Base-by-base conservation (phyloP, 2,113 vertebrate genomes). In the Peromyscus leucopus region DNA sequence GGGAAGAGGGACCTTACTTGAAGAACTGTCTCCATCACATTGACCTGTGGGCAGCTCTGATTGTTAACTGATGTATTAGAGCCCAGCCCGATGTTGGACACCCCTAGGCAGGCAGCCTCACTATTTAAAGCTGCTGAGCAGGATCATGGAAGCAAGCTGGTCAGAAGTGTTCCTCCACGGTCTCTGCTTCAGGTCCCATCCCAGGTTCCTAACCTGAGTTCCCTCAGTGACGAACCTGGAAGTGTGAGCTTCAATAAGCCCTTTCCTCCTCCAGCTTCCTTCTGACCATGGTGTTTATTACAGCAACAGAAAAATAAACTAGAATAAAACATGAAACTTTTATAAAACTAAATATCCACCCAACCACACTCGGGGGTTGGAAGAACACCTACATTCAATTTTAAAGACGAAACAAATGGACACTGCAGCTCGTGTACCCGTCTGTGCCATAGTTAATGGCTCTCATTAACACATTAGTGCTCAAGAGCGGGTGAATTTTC, bases 401-500 rank as follows among this genome's bases (percentile, higher is more conserved):
- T 84, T 55, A 92, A 63, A 51, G 33, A 95, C 48, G 61, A 94
- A 17, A 80, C 59, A 71, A 89, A 36, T 11, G 72, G 61, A 33
- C 13, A 51, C 9, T 17, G 61, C 24, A 11, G 42, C 31, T 0
- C 46, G 28, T 76, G 7, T 74, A 89, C 39, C 69, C 85, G 61
- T 11, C 65, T 15, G 57, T 39, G 82, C 12, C 63, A 80, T 10
- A 72, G 55, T 9, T 65, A 80, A 90, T 15, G 80, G 76, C 24
- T 91, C 24, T 90, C 71, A 84, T 7, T 61, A 39, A 96, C 39
- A 92, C 0, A 26, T 83, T 79, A 90, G 26, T 48, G 8, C n/a
- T 79, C 46, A 86, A 72, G 13, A 86, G 17, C 2, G 92, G 83
- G 59, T 87, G 79, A 63, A 78, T 94, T 93, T 88, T 90, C 90